Conservation (phyloP, 2,113 vertebrate species). For the Eurystomus gularis region DNA sequence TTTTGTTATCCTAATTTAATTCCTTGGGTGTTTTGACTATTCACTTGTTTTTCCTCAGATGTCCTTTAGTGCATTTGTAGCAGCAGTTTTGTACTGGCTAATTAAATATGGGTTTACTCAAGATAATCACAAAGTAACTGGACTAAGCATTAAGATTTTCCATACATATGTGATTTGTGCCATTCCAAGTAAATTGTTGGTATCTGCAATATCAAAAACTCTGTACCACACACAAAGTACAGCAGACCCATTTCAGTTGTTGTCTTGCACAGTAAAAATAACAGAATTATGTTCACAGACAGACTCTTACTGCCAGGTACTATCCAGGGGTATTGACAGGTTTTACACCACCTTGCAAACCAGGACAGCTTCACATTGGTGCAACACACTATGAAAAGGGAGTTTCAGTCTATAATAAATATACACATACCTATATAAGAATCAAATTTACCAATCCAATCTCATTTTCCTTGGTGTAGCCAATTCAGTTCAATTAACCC, state of each 20-base stretch:
- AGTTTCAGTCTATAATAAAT: not conserved
- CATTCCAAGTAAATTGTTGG: not conserved
- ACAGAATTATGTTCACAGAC: not conserved
- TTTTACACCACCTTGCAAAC: not conserved
- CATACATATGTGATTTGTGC: not conserved
- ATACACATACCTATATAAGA: not conserved
- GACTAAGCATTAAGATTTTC: not conserved
- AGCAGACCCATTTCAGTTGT: not conserved
- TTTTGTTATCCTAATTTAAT: not conserved
- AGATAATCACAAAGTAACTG: not conserved
- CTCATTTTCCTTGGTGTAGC: not conserved
- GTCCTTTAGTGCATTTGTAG: not conserved
- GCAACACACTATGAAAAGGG: not conserved
- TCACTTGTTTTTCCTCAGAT: not conserved
- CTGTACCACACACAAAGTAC: not conserved
- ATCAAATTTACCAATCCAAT: not conserved
- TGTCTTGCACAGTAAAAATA: not conserved
- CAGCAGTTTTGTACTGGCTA: not conserved
- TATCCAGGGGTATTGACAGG: not conserved
- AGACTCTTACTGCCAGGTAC: not conserved
- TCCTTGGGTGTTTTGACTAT: not conserved
- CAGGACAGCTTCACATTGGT: not conserved
- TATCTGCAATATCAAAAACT: not conserved
- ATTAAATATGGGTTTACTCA: not conserved
- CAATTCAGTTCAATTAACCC: not conserved